phyloP scores from a whole-genome alignment of 2,113 vertebrate species.

The Clarias batrachus region DNA sequence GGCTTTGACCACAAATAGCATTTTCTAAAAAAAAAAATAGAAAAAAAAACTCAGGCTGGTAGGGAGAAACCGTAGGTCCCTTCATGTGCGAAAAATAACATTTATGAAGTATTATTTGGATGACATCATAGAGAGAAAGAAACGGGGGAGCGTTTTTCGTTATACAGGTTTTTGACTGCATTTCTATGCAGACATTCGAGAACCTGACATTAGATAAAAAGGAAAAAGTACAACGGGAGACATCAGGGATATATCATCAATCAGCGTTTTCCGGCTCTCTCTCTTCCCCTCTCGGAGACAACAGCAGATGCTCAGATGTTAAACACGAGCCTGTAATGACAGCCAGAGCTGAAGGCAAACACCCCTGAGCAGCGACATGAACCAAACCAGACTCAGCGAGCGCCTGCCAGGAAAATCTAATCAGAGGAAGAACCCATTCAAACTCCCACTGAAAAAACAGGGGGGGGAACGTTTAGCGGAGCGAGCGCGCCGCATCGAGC shows the following conservation, averaged over 20 bases:
- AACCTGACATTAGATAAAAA: slow-evolving; percentile 67
- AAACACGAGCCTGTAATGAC: slow-evolving; percentile 51
- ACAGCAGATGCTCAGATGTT: slow-evolving; percentile 49
- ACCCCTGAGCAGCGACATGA: slow-evolving; percentile 39
- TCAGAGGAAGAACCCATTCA: slow-evolving; percentile 38
- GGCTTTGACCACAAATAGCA: slow-evolving; percentile 7
- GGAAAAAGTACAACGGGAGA: slow-evolving; percentile 67
- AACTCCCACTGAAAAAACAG: slow-evolving; percentile 10
- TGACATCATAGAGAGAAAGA: neutral
- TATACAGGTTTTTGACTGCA: slow-evolving; percentile 65
- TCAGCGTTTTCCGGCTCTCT: slow-evolving; percentile 7
- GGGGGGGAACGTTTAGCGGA: slow-evolving; percentile 19
- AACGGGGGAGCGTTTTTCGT: slow-evolving; percentile 53
- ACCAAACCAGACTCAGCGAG: slow-evolving; percentile 34
- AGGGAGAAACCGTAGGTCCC: neutral
- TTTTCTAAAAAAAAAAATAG: neutral
- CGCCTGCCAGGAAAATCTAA: slow-evolving; percentile 50
- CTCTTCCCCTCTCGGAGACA: slow-evolving; percentile 21
- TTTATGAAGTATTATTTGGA: slow-evolving; percentile 13
- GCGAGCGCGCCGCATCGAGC: slow-evolving; percentile 22
- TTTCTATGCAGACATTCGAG: slow-evolving; percentile 70
- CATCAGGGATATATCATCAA: slow-evolving; percentile 19
- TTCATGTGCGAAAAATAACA: slow-evolving; percentile 23
- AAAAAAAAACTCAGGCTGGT: neutral
- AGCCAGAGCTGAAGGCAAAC: slow-evolving; percentile 49